Evolutionary conservation across 2,797 vertebrate genomes (phyloP), one percentile per base, ranked within the genome.

Genomic region (Pyrrhura leucotis): DNA sequence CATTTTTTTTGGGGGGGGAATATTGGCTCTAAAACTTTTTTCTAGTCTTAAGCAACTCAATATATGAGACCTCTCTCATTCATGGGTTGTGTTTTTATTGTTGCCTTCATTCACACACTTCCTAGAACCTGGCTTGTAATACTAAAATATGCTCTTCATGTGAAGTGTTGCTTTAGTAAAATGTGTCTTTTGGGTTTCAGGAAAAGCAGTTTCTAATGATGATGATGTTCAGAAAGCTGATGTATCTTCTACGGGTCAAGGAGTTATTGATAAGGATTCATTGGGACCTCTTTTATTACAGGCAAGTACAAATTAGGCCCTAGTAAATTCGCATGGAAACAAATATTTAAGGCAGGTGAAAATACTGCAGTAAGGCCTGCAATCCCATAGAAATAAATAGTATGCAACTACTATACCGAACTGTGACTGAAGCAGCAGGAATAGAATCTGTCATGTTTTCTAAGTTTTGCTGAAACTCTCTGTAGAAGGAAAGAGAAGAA

Each of bases 141-240:
- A 44, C 12, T 71, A 40, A 66, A 84, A 76, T 54, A 14, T 31
- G 18, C 20, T 48, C 69, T 73, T 82, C 18, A 9, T 8, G 1
- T 50, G 54, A 61, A 61, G 39, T 74, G 33, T 31, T 25, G 8
- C 23, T 82, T 28, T 86, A 91, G 16, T 66, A 47, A 92, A 90
- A 39, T 26, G 47, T 66, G 7, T 85, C 82, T 95, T 73, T 89
- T 59, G 90, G 25, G 61, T 97, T 98, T 89, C 94, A 99, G 99
- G 99, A 96, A 99, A 99, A 98, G 96, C 98, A 84, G 98, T 99
- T 93, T 99, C 98, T 96, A 98, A 90, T 79, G 99, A 99, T 93
- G 99, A 99, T 58, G 99, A 99, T 94, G 99, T 99, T 96, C 99
- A 99, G 98, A 99, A 99, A 98, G 99, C 99, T 40, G 99, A 99